Evolutionary conservation across 2,888 invertebrate genomes (phyloP).

Genomic region (Empis livida): DNA sequence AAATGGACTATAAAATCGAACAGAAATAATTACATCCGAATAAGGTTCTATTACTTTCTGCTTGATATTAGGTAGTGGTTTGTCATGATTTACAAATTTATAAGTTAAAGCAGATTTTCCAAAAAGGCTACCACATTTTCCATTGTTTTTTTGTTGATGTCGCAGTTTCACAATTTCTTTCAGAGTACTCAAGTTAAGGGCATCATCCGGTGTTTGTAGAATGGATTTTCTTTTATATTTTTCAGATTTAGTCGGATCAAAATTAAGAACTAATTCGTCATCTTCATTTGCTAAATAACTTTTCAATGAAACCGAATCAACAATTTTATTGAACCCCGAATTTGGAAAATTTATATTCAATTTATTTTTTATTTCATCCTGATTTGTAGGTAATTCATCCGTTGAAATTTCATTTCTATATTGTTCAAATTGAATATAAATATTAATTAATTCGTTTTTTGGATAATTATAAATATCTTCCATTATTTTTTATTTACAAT

Average conservation of each 20-base stretch:
- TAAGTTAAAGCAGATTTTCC: conserved; percentile 17
- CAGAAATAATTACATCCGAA: conserved; percentile 34
- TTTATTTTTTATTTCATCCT: conserved; percentile 12
- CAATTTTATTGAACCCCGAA: conserved; percentile 12
- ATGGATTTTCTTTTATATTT: conserved; percentile 8
- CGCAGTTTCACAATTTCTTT: background rate
- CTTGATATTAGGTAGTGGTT: background rate
- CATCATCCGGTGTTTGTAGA: conserved; percentile 8
- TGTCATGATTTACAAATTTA: conserved; percentile 6
- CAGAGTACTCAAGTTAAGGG: conserved; percentile 13
- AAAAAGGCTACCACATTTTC: conserved; percentile 12
- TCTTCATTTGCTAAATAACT: conserved; percentile 14
- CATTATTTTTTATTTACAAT: conserved; percentile 17
- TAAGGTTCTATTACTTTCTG: conserved; percentile 22
- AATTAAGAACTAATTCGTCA: conserved; percentile 16
- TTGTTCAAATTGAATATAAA: conserved; percentile 18
- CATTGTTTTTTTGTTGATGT: background rate
- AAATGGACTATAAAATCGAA: conserved; percentile 41
- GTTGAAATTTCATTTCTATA: conserved; percentile 13
- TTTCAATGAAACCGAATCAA: conserved; percentile 16
- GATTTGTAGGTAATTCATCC: conserved; percentile 12
- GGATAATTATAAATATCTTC: conserved; percentile 19
- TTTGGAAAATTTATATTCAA: conserved; percentile 12
- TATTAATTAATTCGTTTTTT: conserved; percentile 15
- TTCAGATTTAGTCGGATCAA: conserved; percentile 15